These are phyloP conservation scores for Bubo blakistoni DNA, from an alignment of 2,113 vertebrate species.

Conservation along the genomic window DNA sequence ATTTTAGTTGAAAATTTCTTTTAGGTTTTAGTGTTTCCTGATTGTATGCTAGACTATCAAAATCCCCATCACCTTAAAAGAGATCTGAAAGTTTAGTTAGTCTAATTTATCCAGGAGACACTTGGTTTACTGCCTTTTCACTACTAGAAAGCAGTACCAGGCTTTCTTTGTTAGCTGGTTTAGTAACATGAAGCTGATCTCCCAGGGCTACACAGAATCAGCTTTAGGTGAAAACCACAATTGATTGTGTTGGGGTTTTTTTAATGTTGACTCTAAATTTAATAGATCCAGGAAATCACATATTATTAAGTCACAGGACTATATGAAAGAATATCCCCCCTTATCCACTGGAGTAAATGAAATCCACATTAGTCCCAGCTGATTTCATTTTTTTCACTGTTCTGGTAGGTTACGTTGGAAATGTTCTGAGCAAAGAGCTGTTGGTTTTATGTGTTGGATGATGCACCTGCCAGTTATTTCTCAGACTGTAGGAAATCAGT, in stretches of 20 bases:
- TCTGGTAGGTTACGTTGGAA: neutral
- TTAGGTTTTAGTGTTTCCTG: neutral
- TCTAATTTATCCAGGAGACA: neutral
- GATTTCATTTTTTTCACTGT: neutral
- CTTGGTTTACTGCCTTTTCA: neutral
- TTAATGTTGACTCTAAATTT: neutral
- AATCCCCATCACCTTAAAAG: neutral
- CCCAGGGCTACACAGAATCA: neutral
- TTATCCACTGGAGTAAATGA: neutral
- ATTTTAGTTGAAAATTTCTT: neutral
- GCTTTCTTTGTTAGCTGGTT: neutral
- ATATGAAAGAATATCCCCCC: neutral
- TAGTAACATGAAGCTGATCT: neutral
- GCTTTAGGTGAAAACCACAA: neutral
- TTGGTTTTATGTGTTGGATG: neutral
- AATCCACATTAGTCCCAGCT: neutral
- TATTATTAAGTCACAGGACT: neutral
- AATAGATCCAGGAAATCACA: neutral
- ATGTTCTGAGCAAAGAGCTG: neutral
- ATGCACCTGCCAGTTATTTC: neutral
- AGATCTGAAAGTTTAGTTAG: neutral
- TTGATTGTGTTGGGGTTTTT: accelerated
- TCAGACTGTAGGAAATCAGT: neutral
- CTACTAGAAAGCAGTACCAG: neutral
- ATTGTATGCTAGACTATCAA: neutral